Percentiles rank a stretch among this genome's conserved stretches.
Conservation (phyloP, 2,113 vertebrate genomes). For the Suricata suricatta region DNA sequence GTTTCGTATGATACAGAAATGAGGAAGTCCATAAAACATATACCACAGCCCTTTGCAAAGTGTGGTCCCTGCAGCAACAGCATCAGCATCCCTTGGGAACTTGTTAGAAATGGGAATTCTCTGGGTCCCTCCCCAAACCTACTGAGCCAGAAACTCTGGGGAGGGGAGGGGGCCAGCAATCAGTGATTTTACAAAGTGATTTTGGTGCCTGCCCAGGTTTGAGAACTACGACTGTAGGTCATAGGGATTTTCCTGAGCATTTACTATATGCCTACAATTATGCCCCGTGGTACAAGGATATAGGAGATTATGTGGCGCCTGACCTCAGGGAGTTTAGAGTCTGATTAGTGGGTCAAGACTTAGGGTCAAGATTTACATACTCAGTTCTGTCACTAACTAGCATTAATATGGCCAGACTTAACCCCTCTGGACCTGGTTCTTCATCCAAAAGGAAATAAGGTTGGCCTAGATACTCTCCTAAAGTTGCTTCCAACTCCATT, state of each 20-base stretch:
- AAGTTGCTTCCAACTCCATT: not conserved
- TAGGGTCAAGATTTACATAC: not conserved
- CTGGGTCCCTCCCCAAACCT: not conserved
- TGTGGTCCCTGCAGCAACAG: not conserved
- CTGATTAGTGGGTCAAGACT: not conserved
- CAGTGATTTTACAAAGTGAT: not conserved
- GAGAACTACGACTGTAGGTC: not conserved
- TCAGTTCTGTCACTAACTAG: not conserved
- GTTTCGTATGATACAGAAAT: constrained; percentile 65
- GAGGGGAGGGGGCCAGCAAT: not conserved
- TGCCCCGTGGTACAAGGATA: not conserved
- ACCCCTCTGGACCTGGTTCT: not conserved
- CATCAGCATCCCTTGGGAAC: not conserved
- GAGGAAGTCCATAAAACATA: constrained; percentile 27
- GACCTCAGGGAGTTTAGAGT: not conserved
- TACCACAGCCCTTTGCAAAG: not conserved
- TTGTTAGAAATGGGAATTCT: not conserved
- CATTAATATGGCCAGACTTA: not conserved
- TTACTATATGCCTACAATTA: not conserved
- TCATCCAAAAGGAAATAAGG: not conserved
- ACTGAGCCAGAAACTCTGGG: not conserved
- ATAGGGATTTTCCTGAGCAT: not conserved
- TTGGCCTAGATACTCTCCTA: not conserved
- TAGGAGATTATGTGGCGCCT: not conserved
- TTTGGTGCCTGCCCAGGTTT: not conserved